phyloP scores from a whole-genome alignment of 1,140 invertebrate species.

The Triops longicaudatus region DNA sequence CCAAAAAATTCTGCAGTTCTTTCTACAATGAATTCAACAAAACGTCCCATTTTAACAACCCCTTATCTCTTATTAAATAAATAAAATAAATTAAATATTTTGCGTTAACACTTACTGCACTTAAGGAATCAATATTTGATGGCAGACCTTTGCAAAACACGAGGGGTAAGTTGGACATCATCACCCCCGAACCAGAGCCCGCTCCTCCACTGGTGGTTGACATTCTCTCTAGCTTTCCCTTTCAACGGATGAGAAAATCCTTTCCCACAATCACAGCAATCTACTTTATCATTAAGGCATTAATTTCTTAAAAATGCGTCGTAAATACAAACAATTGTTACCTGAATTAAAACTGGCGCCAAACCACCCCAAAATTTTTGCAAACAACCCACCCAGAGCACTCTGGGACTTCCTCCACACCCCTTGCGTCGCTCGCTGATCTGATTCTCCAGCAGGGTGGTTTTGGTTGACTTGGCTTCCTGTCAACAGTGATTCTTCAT shows the following conservation, averaged over 20 bases:
- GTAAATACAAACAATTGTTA: too few relatives aligned
- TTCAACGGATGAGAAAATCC: too few relatives aligned
- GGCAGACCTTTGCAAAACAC: slow-evolving; percentile 26
- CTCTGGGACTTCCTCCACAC: not conserved
- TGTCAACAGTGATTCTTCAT: too few relatives aligned
- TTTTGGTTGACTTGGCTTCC: not conserved
- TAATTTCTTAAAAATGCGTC: too few relatives aligned
- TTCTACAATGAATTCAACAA: slow-evolving; percentile 8
- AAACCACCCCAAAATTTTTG: not conserved
- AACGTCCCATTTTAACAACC: not conserved
- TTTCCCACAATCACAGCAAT: too few relatives aligned
- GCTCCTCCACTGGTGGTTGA: not conserved
- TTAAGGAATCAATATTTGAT: slow-evolving; percentile 16
- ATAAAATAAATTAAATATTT: not conserved
- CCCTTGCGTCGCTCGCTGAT: not conserved
- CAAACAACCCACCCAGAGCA: not conserved
- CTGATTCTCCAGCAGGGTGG: not conserved
- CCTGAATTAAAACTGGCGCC: not conserved
- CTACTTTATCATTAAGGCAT: too few relatives aligned
- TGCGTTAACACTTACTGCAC: slow-evolving; percentile 18
- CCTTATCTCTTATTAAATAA: too few relatives aligned
- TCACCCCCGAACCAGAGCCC: slow-evolving; percentile 18
- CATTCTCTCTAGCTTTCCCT: not conserved
- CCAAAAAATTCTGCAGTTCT: slow-evolving; percentile 28
- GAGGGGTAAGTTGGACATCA: slow-evolving; percentile 28